A percentile compares a stretch with the other conserved stretches of the same genome.
These are phyloP conservation scores for Dryomyza anilis DNA, from an alignment of 2,888 invertebrate genomes.

Conservation along the genomic window DNA sequence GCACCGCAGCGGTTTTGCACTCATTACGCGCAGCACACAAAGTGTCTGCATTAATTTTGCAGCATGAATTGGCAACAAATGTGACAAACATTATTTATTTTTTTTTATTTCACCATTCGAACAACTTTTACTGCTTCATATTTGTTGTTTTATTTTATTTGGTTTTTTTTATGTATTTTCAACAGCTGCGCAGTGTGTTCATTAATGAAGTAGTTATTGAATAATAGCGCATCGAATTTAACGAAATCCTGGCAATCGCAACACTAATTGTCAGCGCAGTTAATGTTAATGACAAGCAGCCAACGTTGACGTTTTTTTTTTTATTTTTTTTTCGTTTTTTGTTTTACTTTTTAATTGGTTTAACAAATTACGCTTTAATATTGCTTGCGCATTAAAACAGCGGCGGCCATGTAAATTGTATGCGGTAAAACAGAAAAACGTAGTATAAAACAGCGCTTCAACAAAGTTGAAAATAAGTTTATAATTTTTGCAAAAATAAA, in stretches of 20 bases:
- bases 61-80: neutral
- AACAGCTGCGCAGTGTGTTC: conserved; percentile 13
- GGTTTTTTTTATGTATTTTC: neutral
- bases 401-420: neutral
- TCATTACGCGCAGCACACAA: neutral
- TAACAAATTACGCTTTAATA: conserved; percentile 14
- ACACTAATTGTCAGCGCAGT: conserved; percentile 13
- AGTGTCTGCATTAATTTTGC: conserved; percentile 2
- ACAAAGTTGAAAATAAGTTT: conserved; percentile 19
- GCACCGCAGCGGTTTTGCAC: neutral
- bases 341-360: conserved; percentile 8
- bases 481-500: conserved; percentile 6
- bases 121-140: neutral
- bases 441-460: neutral
- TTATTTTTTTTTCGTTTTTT: neutral
- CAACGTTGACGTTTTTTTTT: neutral
- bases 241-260: conserved; percentile 11
- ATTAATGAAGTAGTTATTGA: conserved; percentile 20
- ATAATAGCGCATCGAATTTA: neutral
- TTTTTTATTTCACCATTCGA: neutral
- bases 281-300: conserved; percentile 23
- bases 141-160: neutral
- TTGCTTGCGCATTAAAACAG: neutral
- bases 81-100: neutral
- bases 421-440: neutral